A percentile compares a stretch with the other conserved stretches of the same genome.
Evolutionary conservation across 2,113 vertebrate genomes (phyloP).

Genomic region (Labeo rohita): DNA sequence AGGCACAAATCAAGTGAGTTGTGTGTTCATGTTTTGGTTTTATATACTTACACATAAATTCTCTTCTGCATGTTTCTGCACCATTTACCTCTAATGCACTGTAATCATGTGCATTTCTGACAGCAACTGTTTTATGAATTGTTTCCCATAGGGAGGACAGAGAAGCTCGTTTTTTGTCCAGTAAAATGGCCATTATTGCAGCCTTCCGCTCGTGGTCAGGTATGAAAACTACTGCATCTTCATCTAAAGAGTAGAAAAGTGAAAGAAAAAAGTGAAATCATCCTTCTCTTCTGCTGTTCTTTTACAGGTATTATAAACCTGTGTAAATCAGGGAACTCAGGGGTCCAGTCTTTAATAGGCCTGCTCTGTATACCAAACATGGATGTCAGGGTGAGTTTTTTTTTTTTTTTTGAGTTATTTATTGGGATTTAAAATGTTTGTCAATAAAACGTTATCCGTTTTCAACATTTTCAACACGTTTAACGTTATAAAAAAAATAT

Average conservation of each 20-base stretch:
- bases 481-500: too few relatives aligned
- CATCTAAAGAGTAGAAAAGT: background rate
- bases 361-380: constrained; percentile 98
- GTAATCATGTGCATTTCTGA: background rate
- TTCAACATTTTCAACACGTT: too few relatives aligned
- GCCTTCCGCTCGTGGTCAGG: constrained; percentile 97
- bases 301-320: constrained; percentile 91
- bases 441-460: too few relatives aligned
- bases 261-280: background rate
- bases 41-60: background rate
- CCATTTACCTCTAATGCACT: background rate
- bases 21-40: too few relatives aligned
- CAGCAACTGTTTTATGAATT: background rate
- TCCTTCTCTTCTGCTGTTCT: background rate
- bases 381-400: constrained; percentile 90
- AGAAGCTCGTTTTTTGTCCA: constrained; percentile 92
- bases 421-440: background rate
- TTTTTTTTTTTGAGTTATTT: background rate
- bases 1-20: constrained; percentile 84
- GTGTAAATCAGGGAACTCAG: constrained; percentile 93
- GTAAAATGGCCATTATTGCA: constrained; percentile 96
- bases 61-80: background rate
- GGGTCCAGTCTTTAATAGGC: constrained; percentile 95
- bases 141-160: constrained; percentile 84
- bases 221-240: constrained; percentile 63